These are phyloP conservation scores for Xiphophorus maculatus DNA, from an alignment of 2,113 vertebrate species.

Conservation along the genomic window DNA sequence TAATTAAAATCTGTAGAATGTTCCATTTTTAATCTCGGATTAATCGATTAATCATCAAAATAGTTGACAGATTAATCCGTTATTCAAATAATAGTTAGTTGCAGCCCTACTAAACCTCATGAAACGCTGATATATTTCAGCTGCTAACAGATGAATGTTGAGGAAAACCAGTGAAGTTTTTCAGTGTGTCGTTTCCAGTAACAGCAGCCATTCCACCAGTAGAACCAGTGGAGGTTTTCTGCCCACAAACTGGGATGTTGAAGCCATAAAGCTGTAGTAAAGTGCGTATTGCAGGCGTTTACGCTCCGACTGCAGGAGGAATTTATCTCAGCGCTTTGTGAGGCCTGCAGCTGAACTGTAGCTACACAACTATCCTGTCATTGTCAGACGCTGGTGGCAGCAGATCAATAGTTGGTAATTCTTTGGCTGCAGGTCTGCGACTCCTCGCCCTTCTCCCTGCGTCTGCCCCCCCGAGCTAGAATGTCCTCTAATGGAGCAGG, in stretches of 20 bases:
- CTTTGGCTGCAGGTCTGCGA: slow-evolving; percentile 69
- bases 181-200: neutral
- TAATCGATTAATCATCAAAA: too few relatives aligned
- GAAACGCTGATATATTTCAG: too few relatives aligned
- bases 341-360: slow-evolving; percentile 48
- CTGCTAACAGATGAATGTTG: too few relatives aligned
- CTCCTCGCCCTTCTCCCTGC: slow-evolving; percentile 52
- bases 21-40: too few relatives aligned
- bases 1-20: too few relatives aligned
- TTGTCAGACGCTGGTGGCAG: slow-evolving; percentile 75
- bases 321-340: slow-evolving; percentile 55
- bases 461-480: slow-evolving; percentile 70
- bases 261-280: slow-evolving; percentile 20
- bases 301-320: slow-evolving; percentile 52
- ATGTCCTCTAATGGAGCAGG: slow-evolving; percentile 84
- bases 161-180: neutral
- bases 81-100: too few relatives aligned
- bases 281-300: slow-evolving; percentile 34
- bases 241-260: too few relatives aligned
- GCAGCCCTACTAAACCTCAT: too few relatives aligned
- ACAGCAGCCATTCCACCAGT: too few relatives aligned
- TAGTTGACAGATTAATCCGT: too few relatives aligned
- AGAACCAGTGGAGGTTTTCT: too few relatives aligned
- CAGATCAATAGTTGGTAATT: slow-evolving; percentile 77
- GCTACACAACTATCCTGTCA: slow-evolving; percentile 72